Evolutionary conservation across 1,140 invertebrate species (phyloP).

Genomic region (Callitettix versicolor): DNA sequence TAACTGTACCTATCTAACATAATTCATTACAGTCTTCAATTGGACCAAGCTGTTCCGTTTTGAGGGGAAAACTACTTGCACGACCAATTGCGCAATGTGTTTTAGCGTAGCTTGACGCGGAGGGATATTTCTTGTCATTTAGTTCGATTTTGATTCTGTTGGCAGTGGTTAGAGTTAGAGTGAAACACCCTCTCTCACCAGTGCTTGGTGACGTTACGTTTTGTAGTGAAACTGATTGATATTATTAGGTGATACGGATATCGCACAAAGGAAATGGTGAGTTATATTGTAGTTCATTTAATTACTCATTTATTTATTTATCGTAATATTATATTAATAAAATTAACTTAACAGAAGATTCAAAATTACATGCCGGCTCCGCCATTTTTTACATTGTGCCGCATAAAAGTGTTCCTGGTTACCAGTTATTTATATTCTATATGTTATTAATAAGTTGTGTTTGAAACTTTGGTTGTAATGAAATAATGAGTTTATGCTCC

Average conservation of each 20-base stretch:
- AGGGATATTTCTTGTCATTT: no score
- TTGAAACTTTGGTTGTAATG: no score
- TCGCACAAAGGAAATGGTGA: constrained; percentile 22
- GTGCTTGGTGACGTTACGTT: constrained; percentile 16
- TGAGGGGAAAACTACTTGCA: no score
- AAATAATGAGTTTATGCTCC: no score
- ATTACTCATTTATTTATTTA: neutral
- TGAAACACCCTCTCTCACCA: constrained; percentile 20
- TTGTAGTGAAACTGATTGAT: constrained; percentile 19
- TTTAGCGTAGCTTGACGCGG: no score
- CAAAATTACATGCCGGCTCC: constrained; percentile 23
- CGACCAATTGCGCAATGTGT: no score
- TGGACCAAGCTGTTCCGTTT: no score
- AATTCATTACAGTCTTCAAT: no score
- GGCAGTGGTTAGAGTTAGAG: constrained; percentile 21
- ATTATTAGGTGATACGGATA: constrained; percentile 18
- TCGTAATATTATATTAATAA: no score
- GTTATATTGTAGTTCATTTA: constrained; percentile 2
- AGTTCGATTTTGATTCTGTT: constrained; percentile 14
- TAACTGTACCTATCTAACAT: no score
- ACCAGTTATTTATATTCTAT: no score
- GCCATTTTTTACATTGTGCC: constrained; percentile 20
- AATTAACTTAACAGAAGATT: neutral
- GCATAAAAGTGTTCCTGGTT: neutral
- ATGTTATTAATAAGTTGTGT: no score